phyloP scores from a whole-genome alignment of 2,797 vertebrate genomes.

The Pogoniulus pusillus region DNA sequence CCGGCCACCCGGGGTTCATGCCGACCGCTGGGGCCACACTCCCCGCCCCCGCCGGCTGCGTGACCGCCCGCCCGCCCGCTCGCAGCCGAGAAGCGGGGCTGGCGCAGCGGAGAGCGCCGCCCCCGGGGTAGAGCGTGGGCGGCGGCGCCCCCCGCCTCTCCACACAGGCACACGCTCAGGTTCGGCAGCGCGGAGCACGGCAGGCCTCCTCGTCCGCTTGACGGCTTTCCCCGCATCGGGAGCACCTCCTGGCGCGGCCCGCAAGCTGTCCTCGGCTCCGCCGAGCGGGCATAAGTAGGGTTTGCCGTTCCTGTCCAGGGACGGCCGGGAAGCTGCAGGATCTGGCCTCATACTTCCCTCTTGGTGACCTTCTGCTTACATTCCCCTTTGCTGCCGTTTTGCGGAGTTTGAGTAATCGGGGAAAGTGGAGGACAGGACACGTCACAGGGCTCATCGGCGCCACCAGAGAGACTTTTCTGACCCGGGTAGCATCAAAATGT shows the following conservation, averaged over 20 bases:
- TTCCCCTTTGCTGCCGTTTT: too few relatives aligned
- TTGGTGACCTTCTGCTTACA: too few relatives aligned
- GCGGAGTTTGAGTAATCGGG: rapidly evolving
- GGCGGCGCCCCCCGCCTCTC: not conserved
- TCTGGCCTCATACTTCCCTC: rapidly evolving
- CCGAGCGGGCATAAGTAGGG: not conserved
- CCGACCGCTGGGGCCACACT: conserved; percentile 1
- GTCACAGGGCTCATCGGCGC: not conserved
- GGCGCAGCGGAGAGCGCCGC: conserved; percentile 29
- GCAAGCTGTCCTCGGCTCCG: conserved; percentile 21
- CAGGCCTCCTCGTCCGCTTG: too few relatives aligned
- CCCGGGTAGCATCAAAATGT: not conserved
- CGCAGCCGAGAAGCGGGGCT: conserved; percentile 22
- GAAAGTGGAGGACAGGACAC: rapidly evolving
- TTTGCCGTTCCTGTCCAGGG: not conserved
- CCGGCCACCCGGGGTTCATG: conserved; percentile 59
- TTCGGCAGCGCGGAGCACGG: rapidly evolving
- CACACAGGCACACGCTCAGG: not conserved
- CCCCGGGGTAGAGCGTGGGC: not conserved
- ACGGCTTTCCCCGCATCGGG: not conserved
- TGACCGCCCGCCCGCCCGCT: not conserved
- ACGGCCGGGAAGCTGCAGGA: not conserved
- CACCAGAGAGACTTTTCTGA: not conserved
- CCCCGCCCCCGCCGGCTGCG: not conserved
- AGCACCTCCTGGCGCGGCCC: not conserved